Evolutionary conservation across 2,113 vertebrate genomes (phyloP).

Genomic region (Asarcornis scutulata): DNA sequence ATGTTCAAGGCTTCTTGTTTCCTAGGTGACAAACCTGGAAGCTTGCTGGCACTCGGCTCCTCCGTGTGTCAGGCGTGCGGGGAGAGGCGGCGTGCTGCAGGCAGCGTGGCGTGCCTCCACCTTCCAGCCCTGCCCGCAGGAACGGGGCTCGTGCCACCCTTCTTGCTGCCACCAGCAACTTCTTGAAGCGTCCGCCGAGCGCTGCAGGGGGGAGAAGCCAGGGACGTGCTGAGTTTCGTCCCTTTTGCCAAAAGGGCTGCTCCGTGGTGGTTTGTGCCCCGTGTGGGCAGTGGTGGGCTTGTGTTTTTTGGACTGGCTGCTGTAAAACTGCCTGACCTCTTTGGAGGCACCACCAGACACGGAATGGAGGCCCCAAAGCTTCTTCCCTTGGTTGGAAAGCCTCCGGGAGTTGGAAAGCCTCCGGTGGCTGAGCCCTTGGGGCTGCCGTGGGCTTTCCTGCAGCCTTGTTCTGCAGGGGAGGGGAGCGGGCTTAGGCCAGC

Average conservation of each 20-base stretch:
- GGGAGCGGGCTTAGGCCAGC: neutral
- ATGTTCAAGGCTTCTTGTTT: neutral
- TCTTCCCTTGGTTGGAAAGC: neutral
- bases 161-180: neutral
- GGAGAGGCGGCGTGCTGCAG: neutral
- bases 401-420: too few relatives aligned
- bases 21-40: neutral
- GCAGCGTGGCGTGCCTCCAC: neutral
- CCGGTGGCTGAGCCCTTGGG: neutral
- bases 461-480: neutral
- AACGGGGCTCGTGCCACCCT: neutral
- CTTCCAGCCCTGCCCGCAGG: neutral
- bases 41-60: neutral
- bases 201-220: neutral
- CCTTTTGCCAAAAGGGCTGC: rapidly evolving
- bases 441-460: neutral
- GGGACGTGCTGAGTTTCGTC: neutral
- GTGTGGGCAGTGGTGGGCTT: too few relatives aligned
- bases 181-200: neutral
- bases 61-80: neutral
- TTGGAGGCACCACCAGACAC: neutral
- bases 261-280: neutral
- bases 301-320: neutral
- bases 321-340: rapidly evolving
- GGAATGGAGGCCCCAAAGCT: neutral